phyloP scores from a whole-genome alignment of 2,797 vertebrate genomes.

The Oryzias sinensis region DNA sequence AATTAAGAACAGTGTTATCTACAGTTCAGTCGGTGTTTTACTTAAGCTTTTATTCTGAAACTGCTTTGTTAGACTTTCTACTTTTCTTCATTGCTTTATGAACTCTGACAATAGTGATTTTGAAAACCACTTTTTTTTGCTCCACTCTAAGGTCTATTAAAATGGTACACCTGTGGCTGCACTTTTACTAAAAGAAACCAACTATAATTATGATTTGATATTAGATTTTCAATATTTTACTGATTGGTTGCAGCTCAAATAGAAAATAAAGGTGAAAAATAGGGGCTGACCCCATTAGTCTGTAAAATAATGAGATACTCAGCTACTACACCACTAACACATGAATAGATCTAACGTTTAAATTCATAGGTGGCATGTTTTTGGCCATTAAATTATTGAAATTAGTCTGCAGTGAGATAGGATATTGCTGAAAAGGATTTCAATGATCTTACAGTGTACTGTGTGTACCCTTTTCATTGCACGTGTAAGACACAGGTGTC shows the following conservation, averaged over 20 bases:
- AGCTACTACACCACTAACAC: not conserved
- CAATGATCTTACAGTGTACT: too few relatives aligned
- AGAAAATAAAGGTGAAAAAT: not conserved
- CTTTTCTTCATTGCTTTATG: not conserved
- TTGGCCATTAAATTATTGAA: too few relatives aligned
- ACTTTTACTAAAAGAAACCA: not conserved
- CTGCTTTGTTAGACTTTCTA: not conserved
- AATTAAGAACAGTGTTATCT: conserved; percentile 52
- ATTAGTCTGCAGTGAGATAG: too few relatives aligned
- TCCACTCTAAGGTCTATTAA: not conserved
- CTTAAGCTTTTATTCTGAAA: conserved; percentile 15
- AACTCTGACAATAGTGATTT: not conserved
- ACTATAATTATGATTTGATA: not conserved
- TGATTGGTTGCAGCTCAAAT: not conserved
- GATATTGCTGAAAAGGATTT: too few relatives aligned
- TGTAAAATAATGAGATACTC: not conserved
- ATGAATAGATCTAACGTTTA: not conserved
- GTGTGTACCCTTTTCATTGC: too few relatives aligned
- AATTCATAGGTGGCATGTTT: too few relatives aligned
- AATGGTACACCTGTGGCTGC: not conserved
- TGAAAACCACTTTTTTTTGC: too few relatives aligned
- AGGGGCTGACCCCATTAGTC: not conserved
- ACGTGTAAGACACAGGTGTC: too few relatives aligned
- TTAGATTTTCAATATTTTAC: not conserved
- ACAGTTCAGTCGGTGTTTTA: conserved; percentile 42